Evolutionary conservation across 1,140 invertebrate genomes (phyloP), one percentile per base, ranked within the genome.

Genomic region (Vollenhovia emeryi): DNA sequence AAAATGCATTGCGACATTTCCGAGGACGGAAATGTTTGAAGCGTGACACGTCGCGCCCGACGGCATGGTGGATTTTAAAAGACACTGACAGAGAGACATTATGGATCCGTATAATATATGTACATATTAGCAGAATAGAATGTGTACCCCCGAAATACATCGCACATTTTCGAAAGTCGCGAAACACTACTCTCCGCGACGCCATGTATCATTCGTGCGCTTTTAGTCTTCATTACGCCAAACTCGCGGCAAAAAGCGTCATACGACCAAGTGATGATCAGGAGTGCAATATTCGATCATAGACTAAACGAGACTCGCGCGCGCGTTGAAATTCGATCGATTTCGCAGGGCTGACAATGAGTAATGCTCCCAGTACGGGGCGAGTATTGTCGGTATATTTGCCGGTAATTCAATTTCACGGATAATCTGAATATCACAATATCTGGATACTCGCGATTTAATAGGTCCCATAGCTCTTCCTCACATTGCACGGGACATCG

Each of bases 1-100:
- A 43, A 82, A 82, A 82, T 73, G n/a, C 36, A 82, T 45, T 4
- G 40, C 78, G 66, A 82, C 36, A 57, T 73, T 73, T 73, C n/a
- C 24, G 64, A 52, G 64, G 43, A n/a, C n/a, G 36, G 57, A 64
- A 40, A 80, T 73, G 36, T 68, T 68, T 82, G 66, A 11, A 73
- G 24, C 66, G 50, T 45, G 64, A 71, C 78, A 55, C 36, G 21
- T 68, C 62, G 18, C 9, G 45, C 64, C 27, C n/a, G 45, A 15
- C 33, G 33, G 18, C 9, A 13, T 33, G 45, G 21, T 64, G 36
- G 36, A 57, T 82, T 82, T 57, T 43, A 82, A 82, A 82, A 73
- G 66, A 59, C 50, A 45, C 66, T 82, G 78, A 80, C 78, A 80
- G 48, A 40, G 48, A 40, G n/a, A n/a, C n/a, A n/a, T 11, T 62